Conservation (phyloP, 92 coral and sea anemone species). For the Phenganax marumi region DNA sequence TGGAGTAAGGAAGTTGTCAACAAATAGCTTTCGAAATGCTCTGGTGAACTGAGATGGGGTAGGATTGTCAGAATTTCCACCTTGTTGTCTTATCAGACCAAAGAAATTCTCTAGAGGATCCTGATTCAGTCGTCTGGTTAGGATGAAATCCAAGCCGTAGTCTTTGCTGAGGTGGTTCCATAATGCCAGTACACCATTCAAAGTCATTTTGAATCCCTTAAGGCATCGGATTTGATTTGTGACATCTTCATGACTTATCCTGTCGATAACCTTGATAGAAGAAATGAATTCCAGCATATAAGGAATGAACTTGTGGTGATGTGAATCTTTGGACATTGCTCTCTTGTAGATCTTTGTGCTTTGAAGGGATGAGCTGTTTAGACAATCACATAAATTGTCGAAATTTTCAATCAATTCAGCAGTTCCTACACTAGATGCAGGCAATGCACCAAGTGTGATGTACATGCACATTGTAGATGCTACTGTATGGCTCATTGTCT, state of each 20-base stretch:
- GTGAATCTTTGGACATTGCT: neutral
- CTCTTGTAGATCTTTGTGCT: neutral
- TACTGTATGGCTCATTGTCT: slow-evolving; percentile 9
- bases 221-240: neutral
- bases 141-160: neutral
- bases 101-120: neutral
- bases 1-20: neutral
- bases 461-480: neutral
- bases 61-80: slow-evolving; percentile 5
- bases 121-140: neutral
- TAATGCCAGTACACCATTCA: neutral
- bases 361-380: slow-evolving; percentile 2
- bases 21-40: slow-evolving; percentile 1
- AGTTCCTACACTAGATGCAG: too few species aligned
- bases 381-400: slow-evolving; percentile 2
- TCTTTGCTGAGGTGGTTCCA: neutral
- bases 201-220: neutral
- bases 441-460: neutral
- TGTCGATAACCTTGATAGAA: neutral
- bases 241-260: neutral
- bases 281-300: neutral
- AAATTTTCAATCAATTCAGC: too few species aligned
- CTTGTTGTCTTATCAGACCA: neutral
- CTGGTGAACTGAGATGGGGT: neutral
- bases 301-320: neutral